Evolutionary conservation across 2,797 vertebrate species (phyloP).

Genomic region (Buceros bicornis): DNA sequence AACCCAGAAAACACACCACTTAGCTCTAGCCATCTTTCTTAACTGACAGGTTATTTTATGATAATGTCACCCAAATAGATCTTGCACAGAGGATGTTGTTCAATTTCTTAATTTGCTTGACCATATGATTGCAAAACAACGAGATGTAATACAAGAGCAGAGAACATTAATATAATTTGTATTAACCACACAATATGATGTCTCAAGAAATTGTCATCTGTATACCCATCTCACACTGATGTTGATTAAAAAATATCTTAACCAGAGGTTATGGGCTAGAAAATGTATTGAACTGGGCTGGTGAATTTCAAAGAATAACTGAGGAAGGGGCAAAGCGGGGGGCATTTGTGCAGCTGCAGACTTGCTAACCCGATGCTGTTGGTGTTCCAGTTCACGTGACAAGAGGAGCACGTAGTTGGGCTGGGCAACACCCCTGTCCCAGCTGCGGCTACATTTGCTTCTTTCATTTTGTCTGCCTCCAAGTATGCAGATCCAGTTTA

Average conservation of each 20-base stretch:
- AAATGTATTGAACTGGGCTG: background rate
- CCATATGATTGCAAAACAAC: background rate
- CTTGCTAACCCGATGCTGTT: background rate
- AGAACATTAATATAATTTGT: background rate
- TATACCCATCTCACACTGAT: background rate
- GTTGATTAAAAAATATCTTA: background rate
- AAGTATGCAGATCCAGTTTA: background rate
- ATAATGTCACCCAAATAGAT: background rate
- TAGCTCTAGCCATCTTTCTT: background rate
- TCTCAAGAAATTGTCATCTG: background rate
- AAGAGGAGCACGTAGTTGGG: background rate
- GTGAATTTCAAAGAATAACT: background rate
- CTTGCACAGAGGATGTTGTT: background rate
- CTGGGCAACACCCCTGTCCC: background rate
- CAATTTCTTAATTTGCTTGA: background rate
- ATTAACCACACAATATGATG: background rate
- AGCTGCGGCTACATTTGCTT: background rate
- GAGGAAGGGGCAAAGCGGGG: background rate
- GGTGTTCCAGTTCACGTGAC: background rate
- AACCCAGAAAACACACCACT: background rate
- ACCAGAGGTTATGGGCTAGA: background rate
- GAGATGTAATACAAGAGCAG: background rate
- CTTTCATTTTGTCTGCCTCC: background rate
- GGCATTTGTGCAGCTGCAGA: background rate
- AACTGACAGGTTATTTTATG: background rate